Evolutionary conservation across 2,797 vertebrate genomes (phyloP), one percentile per base, ranked within the genome.

Genomic region (Stomatorhinus walkeri): DNA sequence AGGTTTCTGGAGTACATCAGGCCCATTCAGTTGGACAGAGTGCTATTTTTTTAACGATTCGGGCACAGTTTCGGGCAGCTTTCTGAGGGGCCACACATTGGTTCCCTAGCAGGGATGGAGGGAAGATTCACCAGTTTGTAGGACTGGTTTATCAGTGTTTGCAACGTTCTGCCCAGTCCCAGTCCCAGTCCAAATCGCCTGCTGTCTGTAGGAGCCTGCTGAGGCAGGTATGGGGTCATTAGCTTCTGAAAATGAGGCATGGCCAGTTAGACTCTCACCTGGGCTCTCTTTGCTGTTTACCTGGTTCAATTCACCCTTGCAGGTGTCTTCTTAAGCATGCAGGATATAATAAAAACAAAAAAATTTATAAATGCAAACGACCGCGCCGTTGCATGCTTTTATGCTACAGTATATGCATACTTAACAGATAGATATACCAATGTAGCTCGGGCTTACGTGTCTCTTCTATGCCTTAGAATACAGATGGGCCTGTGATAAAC

Each of bases 1-100:
- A 79, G 72, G 72, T 79, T 40, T 79, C 72, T 79, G 72, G 36
- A 79, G 72, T 40, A 46, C 36, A 79, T 79, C 72, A 79, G 72
- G 72, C 36, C 32, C 72, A 2, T 79, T 19, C 72, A 79, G 7
- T 79, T 46, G 40, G 72, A 79, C 36, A 79, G 40, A 79, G 72
- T 16, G 14, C 72, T n/a, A 79, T 79, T 79, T 79, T 79, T 79
- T 79, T 43, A 79, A 79, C 2, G 36, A 79, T 79, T 79, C 32
- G 7, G 72, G 72, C 72, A 79, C 36, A 3, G 36, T n/a, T 9
- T 79, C 1, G 72, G 72, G 36, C 36, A 79, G 36, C 72, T 19
- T 8, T 43, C 72, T n/a, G 36, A 79, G 8, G 72, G 40, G 40
- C 7, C 32, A 19, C 7, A 36, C 72, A n/a, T n/a, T 46, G 36